Base-by-base conservation (phyloP, 2,797 vertebrate species). In the Diplodus puntazzo region DNA sequence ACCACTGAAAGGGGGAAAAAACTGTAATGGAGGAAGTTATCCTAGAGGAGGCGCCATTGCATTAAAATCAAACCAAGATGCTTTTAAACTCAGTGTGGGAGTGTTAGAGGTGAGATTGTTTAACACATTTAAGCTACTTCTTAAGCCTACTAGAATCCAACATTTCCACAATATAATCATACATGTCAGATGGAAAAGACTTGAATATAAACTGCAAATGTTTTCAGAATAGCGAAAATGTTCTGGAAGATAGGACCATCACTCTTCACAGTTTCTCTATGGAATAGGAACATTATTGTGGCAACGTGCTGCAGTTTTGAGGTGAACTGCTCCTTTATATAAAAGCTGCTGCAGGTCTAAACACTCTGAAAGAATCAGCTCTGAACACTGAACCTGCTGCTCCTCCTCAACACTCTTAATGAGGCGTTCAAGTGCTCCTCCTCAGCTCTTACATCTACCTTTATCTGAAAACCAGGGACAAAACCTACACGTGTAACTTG, bases 1-100 rank as follows among this genome's bases (percentile, higher is more conserved):
- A 52, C n/a, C 17, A 4, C 34, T 39, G 13, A 21, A 0, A 2
- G 25, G 25, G 11, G 0, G 16, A 8, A 53, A 43, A 34, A 34
- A 5, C 5, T 77, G 81, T 79, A 34, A 79, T 53, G 21, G 0
- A 6, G 8, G 0, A 0, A 3, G 1, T 0, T 0, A 3, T 63
- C 73, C 86, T 77, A 12, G 9, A 66, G 86, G 81, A 11, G 86
- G 86, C 73, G 42, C 63, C 20, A 16, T 54, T 48, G 60, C 12
- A 48, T 53, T 20, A 64, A 9, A 60, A 69, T 80, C 25, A 2
- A 30, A 0, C 1, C 1, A 12, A 21, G 43, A 42, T 39, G 25
- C 39, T 7, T 79, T 12, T 0, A 4, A 4, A 34, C 20, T 43
- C 30, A 7, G 5, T 11, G 39, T 23, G 45, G 43, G 23, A 75